Conservation (phyloP, 2,797 vertebrate species). For the Neomorphus geoffroyi region DNA sequence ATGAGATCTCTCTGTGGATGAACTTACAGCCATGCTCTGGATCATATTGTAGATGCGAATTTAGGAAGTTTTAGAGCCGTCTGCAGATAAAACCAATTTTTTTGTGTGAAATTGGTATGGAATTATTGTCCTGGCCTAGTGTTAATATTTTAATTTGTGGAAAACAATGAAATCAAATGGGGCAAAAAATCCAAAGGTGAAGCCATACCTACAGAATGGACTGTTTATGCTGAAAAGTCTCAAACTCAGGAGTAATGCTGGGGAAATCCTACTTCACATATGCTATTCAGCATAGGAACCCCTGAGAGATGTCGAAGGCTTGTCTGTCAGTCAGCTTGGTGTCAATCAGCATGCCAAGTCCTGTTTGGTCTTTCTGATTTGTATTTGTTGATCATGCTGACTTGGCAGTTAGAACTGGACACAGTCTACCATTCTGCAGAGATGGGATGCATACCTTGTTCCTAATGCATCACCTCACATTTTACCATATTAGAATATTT, state of each 20-base stretch:
- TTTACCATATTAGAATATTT: background rate
- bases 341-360: background rate
- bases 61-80: background rate
- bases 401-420: background rate
- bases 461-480: background rate
- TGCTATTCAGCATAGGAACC: background rate
- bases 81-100: background rate
- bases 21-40: background rate
- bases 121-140: background rate
- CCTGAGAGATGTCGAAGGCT: background rate
- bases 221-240: background rate
- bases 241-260: background rate
- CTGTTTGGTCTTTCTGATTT: background rate
- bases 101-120: background rate
- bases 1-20: background rate
- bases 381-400: background rate
- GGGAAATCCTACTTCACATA: background rate
- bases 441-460: background rate
- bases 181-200: background rate
- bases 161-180: background rate
- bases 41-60: background rate
- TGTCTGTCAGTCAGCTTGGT: background rate
- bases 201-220: background rate
- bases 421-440: background rate
- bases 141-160: background rate